Evolutionary conservation across 1,140 invertebrate genomes (phyloP), one percentile per base, ranked within the genome.

Genomic region (Drosophila elegans): DNA sequence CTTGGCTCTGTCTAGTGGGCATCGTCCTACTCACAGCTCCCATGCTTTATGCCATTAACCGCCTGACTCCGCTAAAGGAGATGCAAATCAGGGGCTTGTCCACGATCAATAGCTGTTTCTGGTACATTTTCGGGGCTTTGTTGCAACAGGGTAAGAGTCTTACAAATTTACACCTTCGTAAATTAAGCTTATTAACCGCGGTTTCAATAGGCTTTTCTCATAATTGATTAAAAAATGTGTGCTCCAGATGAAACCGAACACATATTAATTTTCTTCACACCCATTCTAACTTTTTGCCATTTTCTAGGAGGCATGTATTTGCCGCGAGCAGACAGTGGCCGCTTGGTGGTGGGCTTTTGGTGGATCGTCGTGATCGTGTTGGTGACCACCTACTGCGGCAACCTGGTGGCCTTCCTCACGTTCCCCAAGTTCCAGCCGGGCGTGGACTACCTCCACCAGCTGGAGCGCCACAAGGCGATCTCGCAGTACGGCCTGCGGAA

Each of bases 331-430:
- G 96, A 97, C 80, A 98, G 97, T 75, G 97, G 97, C n/a, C 94
- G 97, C n/a, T 84, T 98, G 3, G 93, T 98, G 1, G 95, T 98
- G 1, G 97, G 96, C 0, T 95, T 97, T 4, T 99, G 98, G 98
- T 98, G 98, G 97, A 91, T 99, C 11, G 96, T 98, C 11, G 97
- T 98, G 3, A 94, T 98, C 60, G 96, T 98, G 0, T 93, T 98
- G 0, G 96, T 98, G 0, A 98, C 98, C 3, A 98, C 97, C 0
- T 99, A 98, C 92, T 97, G 96, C 41, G 97, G 97, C 5, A 98
- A 97, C 92, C 94, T 99, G 27, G 97, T 98, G 0, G 98, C 98
- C 4, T 98, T 98, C 89, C 94, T 99, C 7, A 98, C 98, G 1
- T 98, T 98, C 90, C 97, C 97, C 0, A 96, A 96, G 91, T 96